phyloP scores from a whole-genome alignment of 2,888 invertebrate genomes.

The Oligia fasciuncula region DNA sequence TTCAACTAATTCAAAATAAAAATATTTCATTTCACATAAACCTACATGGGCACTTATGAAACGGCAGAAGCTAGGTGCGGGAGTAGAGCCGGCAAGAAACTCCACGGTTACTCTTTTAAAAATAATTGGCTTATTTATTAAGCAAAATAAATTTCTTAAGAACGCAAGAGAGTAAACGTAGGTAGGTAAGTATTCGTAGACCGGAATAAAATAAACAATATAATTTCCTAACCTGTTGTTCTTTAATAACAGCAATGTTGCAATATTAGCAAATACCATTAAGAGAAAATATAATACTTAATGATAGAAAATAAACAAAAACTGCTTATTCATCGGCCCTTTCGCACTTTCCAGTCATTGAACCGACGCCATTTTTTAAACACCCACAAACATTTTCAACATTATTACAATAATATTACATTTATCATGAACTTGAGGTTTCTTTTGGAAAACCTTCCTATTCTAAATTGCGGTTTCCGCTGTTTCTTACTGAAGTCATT shows the following conservation, averaged over 20 bases:
- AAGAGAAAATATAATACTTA: conserved; percentile 42
- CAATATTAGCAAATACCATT: conserved; percentile 34
- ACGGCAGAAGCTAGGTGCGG: too few species aligned
- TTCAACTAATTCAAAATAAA: neutral
- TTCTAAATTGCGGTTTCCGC: conserved; percentile 68
- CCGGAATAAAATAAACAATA: neutral
- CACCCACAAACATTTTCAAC: conserved; percentile 42
- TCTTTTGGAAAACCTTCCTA: conserved; percentile 71
- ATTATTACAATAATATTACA: conserved; percentile 42
- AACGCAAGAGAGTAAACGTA: too few species aligned
- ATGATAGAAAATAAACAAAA: conserved; percentile 40
- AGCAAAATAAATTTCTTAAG: too few species aligned
- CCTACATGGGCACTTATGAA: too few species aligned
- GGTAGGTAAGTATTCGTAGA: neutral
- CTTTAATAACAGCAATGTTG: conserved; percentile 14
- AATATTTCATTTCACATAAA: too few species aligned
- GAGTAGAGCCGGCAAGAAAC: too few species aligned
- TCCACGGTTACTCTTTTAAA: too few species aligned
- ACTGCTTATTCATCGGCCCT: conserved; percentile 28
- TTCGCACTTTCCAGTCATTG: conserved; percentile 49
- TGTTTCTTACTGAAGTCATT: conserved; percentile 55
- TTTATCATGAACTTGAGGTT: conserved; percentile 77
- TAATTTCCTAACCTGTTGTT: conserved; percentile 3
- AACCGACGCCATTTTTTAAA: conserved; percentile 34
- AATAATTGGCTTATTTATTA: too few species aligned